Base-by-base conservation (phyloP, 2,113 vertebrate genomes). In the Ameiurus melas region DNA sequence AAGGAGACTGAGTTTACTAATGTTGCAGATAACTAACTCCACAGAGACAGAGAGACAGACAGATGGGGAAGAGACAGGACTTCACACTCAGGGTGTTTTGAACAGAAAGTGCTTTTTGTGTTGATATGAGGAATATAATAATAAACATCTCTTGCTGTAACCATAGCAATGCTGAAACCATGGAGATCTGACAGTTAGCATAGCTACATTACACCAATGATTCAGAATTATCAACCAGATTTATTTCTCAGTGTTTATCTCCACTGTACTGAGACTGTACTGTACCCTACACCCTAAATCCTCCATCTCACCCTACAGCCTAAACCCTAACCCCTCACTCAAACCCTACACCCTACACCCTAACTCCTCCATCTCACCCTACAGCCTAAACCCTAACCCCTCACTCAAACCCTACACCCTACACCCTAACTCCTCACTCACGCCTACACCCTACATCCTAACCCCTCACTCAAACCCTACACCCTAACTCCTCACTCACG, bases 11-110 rank as follows among this genome's bases (percentile, higher is more conserved):
- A 70, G 89, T 70, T 89, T 70, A 86, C 16, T 47, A 73, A 90
- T 58, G 78, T 84, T 66, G 68, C 75, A 17, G 83, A 78, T 88
- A 90, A 88, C 88, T 88, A 83, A 88, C 79, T 58, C n/a, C 7
- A 57, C 19, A 71, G 13, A 88, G 47, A 79, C 13, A 33, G 58
- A 36, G 36, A 68, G 14, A 30, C 13, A 51, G 47, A 51, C 47
- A 51, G 47, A 51, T 51, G 9, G 47, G 47, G n/a, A 62, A 16
- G 4, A 16, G n/a, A 70, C 70, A 73, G 33, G 30, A 70, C 30
- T 33, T 70, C 66, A 70, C 27, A 33, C 66, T 70, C 7, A 27
- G 4, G 30, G 64, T 68, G 27, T 68, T n/a, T 73, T 73, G 33
- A 20, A 73, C 30, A 73, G 70, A 73, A 73, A 73, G 70, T 39